Conservation (phyloP, 2,113 vertebrate genomes). For the Sturnira hondurensis region DNA sequence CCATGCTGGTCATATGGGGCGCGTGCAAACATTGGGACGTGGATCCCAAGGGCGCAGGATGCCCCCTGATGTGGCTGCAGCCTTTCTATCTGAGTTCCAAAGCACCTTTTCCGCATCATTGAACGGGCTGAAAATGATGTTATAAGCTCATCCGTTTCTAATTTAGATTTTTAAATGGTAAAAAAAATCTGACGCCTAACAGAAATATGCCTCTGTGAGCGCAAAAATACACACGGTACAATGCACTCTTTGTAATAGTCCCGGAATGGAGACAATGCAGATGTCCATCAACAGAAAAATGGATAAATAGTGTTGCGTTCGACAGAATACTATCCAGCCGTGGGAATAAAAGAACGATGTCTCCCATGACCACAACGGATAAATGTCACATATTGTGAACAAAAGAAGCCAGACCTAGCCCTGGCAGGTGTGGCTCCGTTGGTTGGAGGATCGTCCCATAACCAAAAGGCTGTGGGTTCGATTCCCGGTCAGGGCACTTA, state of each 20-base stretch:
- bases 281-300: accelerated
- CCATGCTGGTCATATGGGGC: accelerated
- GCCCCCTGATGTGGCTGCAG: neutral
- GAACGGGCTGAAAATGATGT: neutral
- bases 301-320: accelerated
- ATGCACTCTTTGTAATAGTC: neutral
- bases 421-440: too few species aligned
- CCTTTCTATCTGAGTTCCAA: neutral
- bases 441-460: too few species aligned
- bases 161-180: neutral
- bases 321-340: neutral
- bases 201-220: neutral
- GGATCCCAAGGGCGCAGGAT: neutral
- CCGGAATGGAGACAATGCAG: neutral
- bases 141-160: neutral
- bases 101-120: neutral
- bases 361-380: accelerated
- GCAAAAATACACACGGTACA: neutral
- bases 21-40: neutral
- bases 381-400: neutral
- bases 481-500: too few species aligned
- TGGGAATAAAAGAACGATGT: neutral
- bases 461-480: too few species aligned
- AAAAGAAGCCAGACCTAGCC: neutral
- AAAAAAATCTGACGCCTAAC: neutral